A percentile compares a stretch with the other conserved stretches of the same genome.
Evolutionary conservation across 2,888 invertebrate genomes (phyloP).

Genomic region (Dascillus cervinus): DNA sequence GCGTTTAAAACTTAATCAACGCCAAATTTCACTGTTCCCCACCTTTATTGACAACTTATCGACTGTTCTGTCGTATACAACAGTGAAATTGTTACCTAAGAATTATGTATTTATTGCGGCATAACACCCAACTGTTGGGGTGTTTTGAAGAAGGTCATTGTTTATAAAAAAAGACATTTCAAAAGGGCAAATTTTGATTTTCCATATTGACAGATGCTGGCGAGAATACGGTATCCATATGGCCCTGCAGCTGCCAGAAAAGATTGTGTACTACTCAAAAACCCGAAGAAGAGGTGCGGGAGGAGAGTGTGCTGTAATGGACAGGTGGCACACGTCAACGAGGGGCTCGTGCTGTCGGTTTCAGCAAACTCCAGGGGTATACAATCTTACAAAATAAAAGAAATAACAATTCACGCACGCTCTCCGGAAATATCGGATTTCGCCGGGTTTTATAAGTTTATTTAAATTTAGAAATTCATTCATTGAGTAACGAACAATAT

Average conservation of each 20-base stretch:
- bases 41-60: too few species aligned
- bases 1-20: too few species aligned
- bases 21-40: too few species aligned
- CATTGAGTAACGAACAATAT: too few species aligned
- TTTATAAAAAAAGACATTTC: too few species aligned
- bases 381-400: slow-evolving; percentile 3
- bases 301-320: slow-evolving; percentile 15
- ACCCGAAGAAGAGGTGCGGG: slow-evolving; percentile 13
- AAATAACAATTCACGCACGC: too few species aligned
- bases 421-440: slow-evolving; percentile 12
- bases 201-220: slow-evolving; percentile 20
- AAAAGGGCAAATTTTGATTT: slow-evolving; percentile 10
- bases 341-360: slow-evolving; percentile 13
- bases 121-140: too few species aligned
- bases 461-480: not conserved
- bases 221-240: slow-evolving; percentile 21
- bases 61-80: too few species aligned
- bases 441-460: not conserved
- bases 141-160: too few species aligned
- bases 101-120: too few species aligned
- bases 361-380: slow-evolving; percentile 11
- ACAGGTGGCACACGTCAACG: slow-evolving; percentile 21
- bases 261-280: slow-evolving; percentile 18
- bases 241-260: slow-evolving; percentile 21
- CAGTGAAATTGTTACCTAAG: too few species aligned